phyloP scores from a whole-genome alignment of 2,797 vertebrate species.

The Picus viridis region DNA sequence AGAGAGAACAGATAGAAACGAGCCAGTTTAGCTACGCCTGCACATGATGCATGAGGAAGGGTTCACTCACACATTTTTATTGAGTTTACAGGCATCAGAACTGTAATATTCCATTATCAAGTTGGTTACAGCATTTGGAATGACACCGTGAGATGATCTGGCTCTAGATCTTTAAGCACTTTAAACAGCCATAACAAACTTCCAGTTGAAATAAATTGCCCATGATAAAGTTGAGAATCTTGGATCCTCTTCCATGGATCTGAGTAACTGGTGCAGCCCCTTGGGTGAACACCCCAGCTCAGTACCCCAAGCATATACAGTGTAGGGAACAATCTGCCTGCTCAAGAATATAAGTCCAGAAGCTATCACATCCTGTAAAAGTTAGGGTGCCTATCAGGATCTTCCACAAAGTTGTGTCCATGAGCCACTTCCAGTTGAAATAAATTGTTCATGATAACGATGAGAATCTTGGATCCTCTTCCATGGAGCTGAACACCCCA shows the following conservation, averaged over 20 bases:
- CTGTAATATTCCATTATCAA: neutral
- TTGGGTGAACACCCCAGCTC: neutral
- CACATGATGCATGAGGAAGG: neutral
- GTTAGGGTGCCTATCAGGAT: neutral
- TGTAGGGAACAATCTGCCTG: neutral
- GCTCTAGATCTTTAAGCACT: neutral
- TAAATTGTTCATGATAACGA: neutral
- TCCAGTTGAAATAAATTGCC: neutral
- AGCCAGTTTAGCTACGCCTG: neutral
- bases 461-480: neutral
- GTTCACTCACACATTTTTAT: neutral
- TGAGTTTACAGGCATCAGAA: neutral
- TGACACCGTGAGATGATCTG: neutral
- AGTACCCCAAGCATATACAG: neutral
- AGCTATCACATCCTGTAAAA: neutral
- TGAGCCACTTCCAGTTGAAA: neutral
- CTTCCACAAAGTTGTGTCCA: neutral
- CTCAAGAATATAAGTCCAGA: neutral
- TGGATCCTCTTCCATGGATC: neutral
- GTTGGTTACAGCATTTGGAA: neutral
- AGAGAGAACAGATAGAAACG: neutral
- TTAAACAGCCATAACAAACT: neutral
- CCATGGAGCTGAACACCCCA: neutral
- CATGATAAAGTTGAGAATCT: neutral
- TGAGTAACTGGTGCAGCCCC: neutral